Conservation (phyloP, 2,113 vertebrate species). For the Heloderma charlesbogerti region DNA sequence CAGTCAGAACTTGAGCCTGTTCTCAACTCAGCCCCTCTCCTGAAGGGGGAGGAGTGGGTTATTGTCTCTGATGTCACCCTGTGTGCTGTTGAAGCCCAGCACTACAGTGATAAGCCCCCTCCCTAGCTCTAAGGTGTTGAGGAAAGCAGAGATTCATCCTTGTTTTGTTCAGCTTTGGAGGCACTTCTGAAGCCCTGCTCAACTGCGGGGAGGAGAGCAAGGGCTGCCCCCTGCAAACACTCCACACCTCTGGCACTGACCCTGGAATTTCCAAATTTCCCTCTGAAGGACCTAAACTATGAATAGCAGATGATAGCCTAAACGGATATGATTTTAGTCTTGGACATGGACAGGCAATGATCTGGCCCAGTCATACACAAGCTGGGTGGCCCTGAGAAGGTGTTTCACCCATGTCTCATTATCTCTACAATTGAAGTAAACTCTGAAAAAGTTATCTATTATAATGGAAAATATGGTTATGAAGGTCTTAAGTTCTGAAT, state of each 20-base stretch:
- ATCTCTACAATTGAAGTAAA: slow-evolving; percentile 1
- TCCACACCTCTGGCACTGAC: neutral
- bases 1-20: neutral
- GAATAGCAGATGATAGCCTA: neutral
- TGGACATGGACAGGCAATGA: neutral
- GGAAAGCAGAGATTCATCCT: neutral
- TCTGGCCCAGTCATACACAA: neutral
- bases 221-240: neutral
- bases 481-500: neutral
- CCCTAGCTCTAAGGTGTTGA: neutral
- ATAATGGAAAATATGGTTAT: neutral
- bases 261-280: neutral
- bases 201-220: neutral
- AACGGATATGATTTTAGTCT: neutral
- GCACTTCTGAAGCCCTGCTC: neutral
- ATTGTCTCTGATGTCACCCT: neutral
- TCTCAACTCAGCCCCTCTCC: too few relatives aligned
- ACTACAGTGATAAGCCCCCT: neutral
- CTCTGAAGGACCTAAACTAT: neutral
- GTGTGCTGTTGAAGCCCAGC: neutral
- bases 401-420: neutral
- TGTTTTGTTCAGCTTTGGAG: neutral
- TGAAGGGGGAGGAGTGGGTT: neutral
- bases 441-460: neutral
- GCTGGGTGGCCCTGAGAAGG: neutral